Conservation (phyloP, 1,140 invertebrate genomes). For the Drosophila elegans region DNA sequence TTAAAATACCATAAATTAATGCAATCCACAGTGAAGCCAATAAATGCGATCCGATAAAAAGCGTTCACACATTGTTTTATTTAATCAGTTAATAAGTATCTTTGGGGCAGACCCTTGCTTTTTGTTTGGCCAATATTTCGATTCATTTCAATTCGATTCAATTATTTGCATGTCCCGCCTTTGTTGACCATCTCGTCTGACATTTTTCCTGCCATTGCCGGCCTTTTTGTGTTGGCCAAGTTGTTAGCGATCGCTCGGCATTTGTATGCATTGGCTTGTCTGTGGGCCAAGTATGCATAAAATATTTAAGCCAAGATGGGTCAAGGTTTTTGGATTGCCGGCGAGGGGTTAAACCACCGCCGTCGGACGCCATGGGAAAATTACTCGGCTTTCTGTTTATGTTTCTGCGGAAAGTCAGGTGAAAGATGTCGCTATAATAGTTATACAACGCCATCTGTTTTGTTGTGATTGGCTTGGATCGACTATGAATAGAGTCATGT, state of each 20-base stretch:
- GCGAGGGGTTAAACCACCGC: constrained; percentile 5
- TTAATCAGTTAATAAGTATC: constrained; percentile 33
- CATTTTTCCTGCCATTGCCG: background rate
- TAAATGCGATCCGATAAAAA: constrained; percentile 1
- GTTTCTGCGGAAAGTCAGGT: constrained; percentile 26
- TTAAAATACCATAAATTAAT: background rate
- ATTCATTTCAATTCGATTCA: constrained; percentile 32
- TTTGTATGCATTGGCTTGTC: constrained; percentile 40
- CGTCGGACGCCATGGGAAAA: constrained; percentile 35
- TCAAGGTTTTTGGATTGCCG: constrained; percentile 27
- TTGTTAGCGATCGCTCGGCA: constrained; percentile 40
- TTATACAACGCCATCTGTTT: constrained; percentile 29
- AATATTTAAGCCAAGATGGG: constrained; percentile 42
- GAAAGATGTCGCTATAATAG: constrained; percentile 31
- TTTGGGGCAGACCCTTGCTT: background rate
- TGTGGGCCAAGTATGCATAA: constrained; percentile 28
- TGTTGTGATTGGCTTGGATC: constrained; percentile 13
- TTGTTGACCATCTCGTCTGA: constrained; percentile 26
- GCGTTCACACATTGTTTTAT: constrained; percentile 33
- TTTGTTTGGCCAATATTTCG: constrained; percentile 6
- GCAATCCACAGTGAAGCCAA: background rate
- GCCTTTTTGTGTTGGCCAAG: constrained; percentile 35
- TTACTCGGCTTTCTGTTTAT: constrained; percentile 6
- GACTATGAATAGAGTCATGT: constrained; percentile 16
- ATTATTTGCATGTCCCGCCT: constrained; percentile 46